Base-by-base conservation (phyloP, 2,888 invertebrate genomes). In the Buathra laborator region DNA sequence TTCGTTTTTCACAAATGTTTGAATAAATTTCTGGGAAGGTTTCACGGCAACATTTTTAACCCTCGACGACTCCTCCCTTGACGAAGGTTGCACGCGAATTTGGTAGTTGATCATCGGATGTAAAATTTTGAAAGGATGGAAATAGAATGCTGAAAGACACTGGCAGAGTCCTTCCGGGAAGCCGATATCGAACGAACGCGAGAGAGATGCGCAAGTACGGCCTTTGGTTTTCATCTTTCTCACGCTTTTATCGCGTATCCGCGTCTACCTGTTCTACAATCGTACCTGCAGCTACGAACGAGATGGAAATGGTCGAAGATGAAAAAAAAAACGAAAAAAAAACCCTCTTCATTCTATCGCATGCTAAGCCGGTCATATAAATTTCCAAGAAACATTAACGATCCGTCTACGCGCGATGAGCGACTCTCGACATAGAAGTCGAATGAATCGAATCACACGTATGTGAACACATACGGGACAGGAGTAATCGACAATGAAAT, bases 401-500 rank as follows among this genome's bases (percentile, higher is more conserved):
- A 81, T 84, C 84, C 62, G 78, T 51, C 2, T 67, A 5, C 44
- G 19, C 14, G 66, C n/a, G 43, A 43, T n/a, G 37, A 66, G 43
- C 66, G 66, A 66, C 43, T 37, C 24, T 44, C 44, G 44, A 44
- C 24, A 12, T 37, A 46, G 37, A 81, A 81, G 76, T 81, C 84
- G 80, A 77, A 84, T 84, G 80, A 81, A 84, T 84, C 72, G 77
- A 68, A 77, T 46, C 46, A 37, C 44, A 51, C 56, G 72, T 59
- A 76, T 51, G 67, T 76, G 67, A 64, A 71, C 81, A 72, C 79
- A 85, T 81, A 90, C 87, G 85, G 85, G 82, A 87, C 86, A 91
- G 91, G 90, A 91, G 90, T 89, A 90, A 92, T 92, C 88, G 91
- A 92, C 92, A 92, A 92, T 92, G 91, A 92, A 37, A 88, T 90